Percentiles rank a stretch among this genome's conserved stretches.
Conservation (phyloP, 2,113 vertebrate genomes). For the Recurvirostra avosetta region DNA sequence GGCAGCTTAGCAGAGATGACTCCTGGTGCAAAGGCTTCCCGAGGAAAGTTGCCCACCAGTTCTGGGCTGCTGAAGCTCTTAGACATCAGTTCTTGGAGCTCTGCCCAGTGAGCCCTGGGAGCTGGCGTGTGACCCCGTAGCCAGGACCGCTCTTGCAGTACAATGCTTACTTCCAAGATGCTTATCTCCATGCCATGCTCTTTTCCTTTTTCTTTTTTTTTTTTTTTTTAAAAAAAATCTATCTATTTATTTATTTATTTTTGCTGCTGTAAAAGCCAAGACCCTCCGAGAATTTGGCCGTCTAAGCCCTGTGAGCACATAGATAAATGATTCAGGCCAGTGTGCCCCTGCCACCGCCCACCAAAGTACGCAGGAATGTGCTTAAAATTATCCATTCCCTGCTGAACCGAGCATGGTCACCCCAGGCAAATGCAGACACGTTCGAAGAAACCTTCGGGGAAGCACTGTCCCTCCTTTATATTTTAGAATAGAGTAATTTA, state of each 20-base stretch:
- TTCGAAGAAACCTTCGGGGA: background rate
- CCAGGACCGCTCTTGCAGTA: background rate
- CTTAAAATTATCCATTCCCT: accelerated
- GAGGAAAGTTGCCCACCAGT: background rate
- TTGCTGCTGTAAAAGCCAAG: background rate
- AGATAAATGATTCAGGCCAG: background rate
- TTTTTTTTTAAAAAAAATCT: background rate
- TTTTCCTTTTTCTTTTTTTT: background rate
- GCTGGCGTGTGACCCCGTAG: background rate
- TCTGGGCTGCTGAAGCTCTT: background rate
- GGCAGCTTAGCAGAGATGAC: background rate
- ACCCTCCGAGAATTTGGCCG: background rate
- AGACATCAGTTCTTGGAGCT: background rate
- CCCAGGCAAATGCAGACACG: background rate
- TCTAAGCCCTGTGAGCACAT: background rate
- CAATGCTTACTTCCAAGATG: background rate
- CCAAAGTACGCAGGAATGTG: background rate
- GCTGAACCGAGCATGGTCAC: background rate
- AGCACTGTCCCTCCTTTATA: background rate
- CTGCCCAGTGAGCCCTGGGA: background rate
- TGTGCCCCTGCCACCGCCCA: accelerated
- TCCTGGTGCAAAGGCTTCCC: background rate
- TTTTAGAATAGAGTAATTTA: background rate
- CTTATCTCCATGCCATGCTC: accelerated
- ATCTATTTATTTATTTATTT: background rate